phyloP scores from a whole-genome alignment of 2,113 vertebrate genomes.

The Campylomormyrus tamandua region DNA sequence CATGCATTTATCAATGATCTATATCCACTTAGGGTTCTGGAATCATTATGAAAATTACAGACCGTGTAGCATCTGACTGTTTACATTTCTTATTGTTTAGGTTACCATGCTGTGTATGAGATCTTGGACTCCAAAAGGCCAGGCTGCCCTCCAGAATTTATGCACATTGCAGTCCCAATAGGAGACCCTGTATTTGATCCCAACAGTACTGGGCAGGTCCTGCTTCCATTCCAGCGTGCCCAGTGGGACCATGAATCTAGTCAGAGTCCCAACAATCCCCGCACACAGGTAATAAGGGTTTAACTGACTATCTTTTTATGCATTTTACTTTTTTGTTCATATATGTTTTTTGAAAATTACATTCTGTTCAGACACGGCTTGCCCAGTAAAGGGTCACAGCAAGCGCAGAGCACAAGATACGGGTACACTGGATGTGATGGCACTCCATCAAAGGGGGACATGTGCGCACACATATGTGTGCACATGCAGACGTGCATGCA shows the following conservation, averaged over 20 bases:
- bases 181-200: constrained; percentile 78
- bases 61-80: neutral
- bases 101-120: constrained; percentile 67
- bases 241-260: constrained; percentile 70
- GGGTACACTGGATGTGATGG: neutral
- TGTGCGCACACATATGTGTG: too few relatives aligned
- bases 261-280: constrained; percentile 81
- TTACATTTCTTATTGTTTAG: constrained; percentile 42
- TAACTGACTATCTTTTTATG: neutral
- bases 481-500: neutral
- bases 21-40: neutral
- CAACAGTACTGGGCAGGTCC: constrained; percentile 47
- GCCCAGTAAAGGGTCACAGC: neutral
- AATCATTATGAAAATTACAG: neutral
- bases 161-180: constrained; percentile 71
- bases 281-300: constrained; percentile 58
- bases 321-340: neutral
- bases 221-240: constrained; percentile 77
- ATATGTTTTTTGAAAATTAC: neutral
- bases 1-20: neutral
- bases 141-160: constrained; percentile 76
- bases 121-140: constrained; percentile 52
- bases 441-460: neutral
- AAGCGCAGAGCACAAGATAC: neutral
- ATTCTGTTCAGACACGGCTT: neutral